Conservation (phyloP, 2,797 vertebrate genomes). For the Rhinella marina region DNA sequence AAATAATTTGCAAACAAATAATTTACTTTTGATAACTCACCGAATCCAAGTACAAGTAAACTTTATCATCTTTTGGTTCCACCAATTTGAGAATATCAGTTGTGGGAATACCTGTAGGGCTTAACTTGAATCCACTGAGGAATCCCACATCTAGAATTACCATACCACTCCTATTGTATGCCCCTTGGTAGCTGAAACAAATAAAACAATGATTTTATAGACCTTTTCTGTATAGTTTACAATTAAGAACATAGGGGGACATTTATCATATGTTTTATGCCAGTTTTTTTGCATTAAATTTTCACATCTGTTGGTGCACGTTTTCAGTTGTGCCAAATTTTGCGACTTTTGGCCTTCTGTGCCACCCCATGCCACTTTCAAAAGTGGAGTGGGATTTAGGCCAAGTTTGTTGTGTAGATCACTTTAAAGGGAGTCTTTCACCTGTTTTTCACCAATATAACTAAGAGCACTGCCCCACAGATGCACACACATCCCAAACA, state of each 20-base stretch:
- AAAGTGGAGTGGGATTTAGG: no score
- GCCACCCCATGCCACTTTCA: no score
- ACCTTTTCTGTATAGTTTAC: neutral
- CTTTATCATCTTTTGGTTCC: conserved; percentile 44
- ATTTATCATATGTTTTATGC: no score
- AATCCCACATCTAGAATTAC: conserved; percentile 53
- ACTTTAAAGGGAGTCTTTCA: no score
- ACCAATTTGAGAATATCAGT: conserved; percentile 37
- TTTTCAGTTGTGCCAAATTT: no score
- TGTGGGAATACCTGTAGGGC: conserved; percentile 6
- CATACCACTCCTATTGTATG: conserved; percentile 42
- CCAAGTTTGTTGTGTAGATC: no score
- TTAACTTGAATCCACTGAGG: conserved; percentile 57
- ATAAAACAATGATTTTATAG: neutral
- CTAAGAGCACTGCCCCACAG: no score
- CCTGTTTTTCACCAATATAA: no score
- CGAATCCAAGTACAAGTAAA: conserved; percentile 54
- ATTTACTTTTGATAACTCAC: conserved; percentile 45
- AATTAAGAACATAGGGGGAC: neutral
- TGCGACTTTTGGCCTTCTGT: no score
- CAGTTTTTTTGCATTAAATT: no score
- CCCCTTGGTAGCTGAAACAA: conserved; percentile 31
- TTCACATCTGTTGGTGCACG: no score
- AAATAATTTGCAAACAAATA: neutral
- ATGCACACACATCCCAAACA: no score